A percentile compares a stretch with the other conserved stretches of the same genome.
phyloP scores from a whole-genome alignment of 2,797 vertebrate genomes.

The Micrastur ruficollis region DNA sequence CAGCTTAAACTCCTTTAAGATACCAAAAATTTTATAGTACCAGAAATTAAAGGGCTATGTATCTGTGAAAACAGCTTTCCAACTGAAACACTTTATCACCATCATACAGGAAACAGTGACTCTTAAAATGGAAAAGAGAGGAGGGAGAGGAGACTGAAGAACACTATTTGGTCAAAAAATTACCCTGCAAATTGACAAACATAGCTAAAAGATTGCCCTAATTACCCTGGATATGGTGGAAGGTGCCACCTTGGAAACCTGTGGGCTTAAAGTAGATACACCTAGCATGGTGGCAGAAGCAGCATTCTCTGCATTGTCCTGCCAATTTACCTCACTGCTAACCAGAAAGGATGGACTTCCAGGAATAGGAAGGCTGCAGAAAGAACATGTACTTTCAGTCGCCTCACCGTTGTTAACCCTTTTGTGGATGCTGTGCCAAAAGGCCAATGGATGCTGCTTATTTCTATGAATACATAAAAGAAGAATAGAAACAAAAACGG shows the following conservation, averaged over 20 bases:
- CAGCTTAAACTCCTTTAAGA: background rate
- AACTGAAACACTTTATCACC: background rate
- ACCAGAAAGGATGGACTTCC: background rate
- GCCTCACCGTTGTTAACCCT: background rate
- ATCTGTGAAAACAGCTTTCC: background rate
- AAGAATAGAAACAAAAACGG: background rate
- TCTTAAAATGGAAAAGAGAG: background rate
- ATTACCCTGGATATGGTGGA: background rate
- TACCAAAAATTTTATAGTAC: background rate
- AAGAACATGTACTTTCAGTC: background rate
- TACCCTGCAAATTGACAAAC: background rate
- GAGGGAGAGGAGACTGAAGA: background rate
- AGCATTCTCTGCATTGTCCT: background rate
- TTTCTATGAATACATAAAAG: background rate
- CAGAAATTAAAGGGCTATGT: background rate
- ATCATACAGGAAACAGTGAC: background rate
- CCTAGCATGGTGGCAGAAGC: background rate
- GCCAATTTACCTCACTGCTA: background rate
- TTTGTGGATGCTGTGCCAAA: background rate
- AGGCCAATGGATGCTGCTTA: background rate
- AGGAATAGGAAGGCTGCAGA: background rate
- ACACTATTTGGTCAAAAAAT: background rate
- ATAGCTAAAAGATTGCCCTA: background rate
- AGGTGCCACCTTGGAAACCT: background rate
- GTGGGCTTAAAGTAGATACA: background rate